phyloP scores from a whole-genome alignment of 2,113 vertebrate genomes.

The Otolemur garnettii region DNA sequence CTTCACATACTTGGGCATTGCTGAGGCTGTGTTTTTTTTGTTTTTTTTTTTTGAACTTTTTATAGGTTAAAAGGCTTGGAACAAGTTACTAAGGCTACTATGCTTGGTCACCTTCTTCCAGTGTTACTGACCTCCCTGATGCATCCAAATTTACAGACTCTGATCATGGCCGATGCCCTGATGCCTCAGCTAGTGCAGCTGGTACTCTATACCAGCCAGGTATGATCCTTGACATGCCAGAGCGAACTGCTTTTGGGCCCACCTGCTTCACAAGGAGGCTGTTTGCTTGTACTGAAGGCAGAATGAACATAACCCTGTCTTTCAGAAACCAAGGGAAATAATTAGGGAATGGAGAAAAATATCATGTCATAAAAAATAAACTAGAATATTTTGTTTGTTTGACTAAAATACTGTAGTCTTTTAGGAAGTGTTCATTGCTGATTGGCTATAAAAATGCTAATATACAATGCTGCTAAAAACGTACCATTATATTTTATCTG shows the following conservation, averaged over 20 bases:
- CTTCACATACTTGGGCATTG: neutral
- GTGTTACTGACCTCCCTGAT: conserved; percentile 97
- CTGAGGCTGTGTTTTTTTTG: conserved; percentile 56
- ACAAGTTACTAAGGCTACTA: conserved; percentile 97
- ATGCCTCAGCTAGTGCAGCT: conserved; percentile 99
- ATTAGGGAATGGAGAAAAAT: neutral
- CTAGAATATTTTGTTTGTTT: neutral
- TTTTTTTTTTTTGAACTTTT: conserved; percentile 60
- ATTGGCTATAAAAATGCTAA: neutral
- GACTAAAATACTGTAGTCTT: neutral
- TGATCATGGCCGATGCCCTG: conserved; percentile 96
- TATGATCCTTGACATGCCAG: conserved; percentile 60
- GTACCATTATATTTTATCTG: neutral
- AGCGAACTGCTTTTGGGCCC: accelerated
- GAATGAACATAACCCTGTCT: neutral
- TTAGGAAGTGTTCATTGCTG: neutral
- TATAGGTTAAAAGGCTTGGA: conserved; percentile 97
- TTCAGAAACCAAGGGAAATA: neutral
- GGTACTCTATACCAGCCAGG: conserved; percentile 99
- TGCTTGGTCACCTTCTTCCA: conserved; percentile 97
- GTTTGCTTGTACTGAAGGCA: neutral
- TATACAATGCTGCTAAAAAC: neutral
- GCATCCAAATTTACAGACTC: conserved; percentile 98
- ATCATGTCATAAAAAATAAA: neutral
- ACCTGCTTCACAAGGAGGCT: accelerated